Evolutionary conservation across 2,113 vertebrate genomes (phyloP).

Genomic region (Oncorhynchus mykiss): DNA sequence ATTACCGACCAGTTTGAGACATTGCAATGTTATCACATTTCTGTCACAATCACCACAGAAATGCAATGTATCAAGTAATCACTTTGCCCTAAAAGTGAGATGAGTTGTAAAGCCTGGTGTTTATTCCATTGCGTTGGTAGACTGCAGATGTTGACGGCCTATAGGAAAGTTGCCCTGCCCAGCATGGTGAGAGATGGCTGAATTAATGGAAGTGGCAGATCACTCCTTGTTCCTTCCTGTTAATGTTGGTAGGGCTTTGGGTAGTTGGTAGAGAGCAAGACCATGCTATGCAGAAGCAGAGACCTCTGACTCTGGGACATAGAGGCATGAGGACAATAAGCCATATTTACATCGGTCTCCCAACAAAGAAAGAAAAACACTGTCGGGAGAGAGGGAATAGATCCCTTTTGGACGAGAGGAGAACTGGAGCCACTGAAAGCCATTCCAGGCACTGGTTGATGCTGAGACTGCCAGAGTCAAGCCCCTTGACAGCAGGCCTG

Average conservation of each 20-base stretch:
- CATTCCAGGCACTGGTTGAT: slow-evolving; percentile 76
- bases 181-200: neutral
- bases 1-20: slow-evolving; percentile 10
- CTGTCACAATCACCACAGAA: neutral
- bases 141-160: too few species aligned
- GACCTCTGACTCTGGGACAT: slow-evolving; percentile 76
- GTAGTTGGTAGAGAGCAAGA: slow-evolving; percentile 87
- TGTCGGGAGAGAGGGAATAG: neutral
- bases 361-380: neutral
- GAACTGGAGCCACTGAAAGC: slow-evolving; percentile 86
- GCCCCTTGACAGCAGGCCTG: slow-evolving; percentile 91
- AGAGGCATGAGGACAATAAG: neutral
- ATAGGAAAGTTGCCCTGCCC: slow-evolving; percentile 10
- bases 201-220: neutral
- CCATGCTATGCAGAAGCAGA: slow-evolving; percentile 88
- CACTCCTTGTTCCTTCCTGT: slow-evolving; percentile 39
- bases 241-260: slow-evolving; percentile 18
- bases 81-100: neutral
- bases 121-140: too few species aligned
- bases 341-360: too few species aligned
- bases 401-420: slow-evolving; percentile 83
- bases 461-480: slow-evolving; percentile 72
- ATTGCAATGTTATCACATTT: neutral
- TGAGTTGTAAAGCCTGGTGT: too few species aligned
- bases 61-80: slow-evolving; percentile 6